Evolutionary conservation across 2,888 invertebrate genomes (phyloP).

Genomic region (Stictocephala bisonia): DNA sequence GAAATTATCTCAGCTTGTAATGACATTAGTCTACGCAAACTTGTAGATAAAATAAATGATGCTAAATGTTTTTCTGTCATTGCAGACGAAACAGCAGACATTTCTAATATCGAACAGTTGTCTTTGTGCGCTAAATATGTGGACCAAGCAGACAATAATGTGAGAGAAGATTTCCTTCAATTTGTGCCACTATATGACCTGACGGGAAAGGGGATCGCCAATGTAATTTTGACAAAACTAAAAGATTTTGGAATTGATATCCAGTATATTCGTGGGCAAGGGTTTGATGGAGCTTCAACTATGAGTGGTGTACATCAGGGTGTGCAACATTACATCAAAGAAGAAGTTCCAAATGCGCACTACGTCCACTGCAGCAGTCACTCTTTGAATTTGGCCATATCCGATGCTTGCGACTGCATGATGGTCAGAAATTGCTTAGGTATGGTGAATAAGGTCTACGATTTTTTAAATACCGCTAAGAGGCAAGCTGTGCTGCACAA

Average conservation of each 20-base stretch:
- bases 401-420: not conserved
- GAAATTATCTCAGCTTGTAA: not conserved
- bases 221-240: not conserved
- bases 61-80: not conserved
- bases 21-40: not conserved
- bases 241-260: conserved; percentile 8
- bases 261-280: not conserved
- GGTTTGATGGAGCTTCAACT: conserved; percentile 22
- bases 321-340: conserved; percentile 36
- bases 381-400: conserved; percentile 46
- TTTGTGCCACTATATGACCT: not conserved
- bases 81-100: conserved; percentile 12
- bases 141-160: not conserved
- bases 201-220: not conserved
- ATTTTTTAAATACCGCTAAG: conserved; percentile 26
- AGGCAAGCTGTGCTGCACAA: conserved; percentile 23
- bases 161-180: not conserved
- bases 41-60: not conserved
- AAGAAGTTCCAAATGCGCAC: conserved; percentile 39
- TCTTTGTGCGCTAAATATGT: not conserved
- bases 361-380: conserved; percentile 46
- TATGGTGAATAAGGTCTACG: conserved; percentile 10
- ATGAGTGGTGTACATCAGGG: conserved; percentile 26
- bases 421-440: conserved; percentile 20
- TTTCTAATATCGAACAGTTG: not conserved